Evolutionary conservation across 2,797 vertebrate species (phyloP).

Genomic region (Cottoperca gobio): DNA sequence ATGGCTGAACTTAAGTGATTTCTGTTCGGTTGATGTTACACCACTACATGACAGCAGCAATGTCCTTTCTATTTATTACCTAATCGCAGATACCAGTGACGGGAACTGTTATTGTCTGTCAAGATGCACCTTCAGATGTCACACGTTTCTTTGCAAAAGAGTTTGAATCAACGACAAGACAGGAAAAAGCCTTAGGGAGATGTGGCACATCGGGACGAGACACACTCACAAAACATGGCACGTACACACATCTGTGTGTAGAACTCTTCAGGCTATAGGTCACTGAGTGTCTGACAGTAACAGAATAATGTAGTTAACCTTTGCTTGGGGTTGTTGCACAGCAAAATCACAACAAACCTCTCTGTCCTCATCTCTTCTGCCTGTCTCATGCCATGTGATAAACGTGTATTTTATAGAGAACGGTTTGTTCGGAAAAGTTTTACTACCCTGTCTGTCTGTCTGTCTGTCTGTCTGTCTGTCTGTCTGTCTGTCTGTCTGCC

Average conservation of each 20-base stretch:
- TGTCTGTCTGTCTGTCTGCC: not conserved
- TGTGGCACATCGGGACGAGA: conserved; percentile 26
- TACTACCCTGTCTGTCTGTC: not conserved
- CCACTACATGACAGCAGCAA: conserved; percentile 24
- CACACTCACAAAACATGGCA: conserved; percentile 10
- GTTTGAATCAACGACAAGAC: conserved; percentile 36
- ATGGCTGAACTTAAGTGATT: conserved; percentile 66
- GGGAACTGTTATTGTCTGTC: conserved; percentile 12
- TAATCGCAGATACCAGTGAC: conserved; percentile 12
- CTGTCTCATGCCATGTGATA: not conserved
- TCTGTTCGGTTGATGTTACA: conserved; percentile 50
- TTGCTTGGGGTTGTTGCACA: conserved; percentile 48
- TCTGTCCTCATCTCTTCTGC: conserved; percentile 19
- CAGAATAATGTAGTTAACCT: conserved; percentile 61
- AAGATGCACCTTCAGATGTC: conserved; percentile 25
- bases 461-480: not conserved
- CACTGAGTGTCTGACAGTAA: conserved; percentile 54
- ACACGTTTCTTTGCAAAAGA: conserved; percentile 30
- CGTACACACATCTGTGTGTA: conserved; percentile 29
- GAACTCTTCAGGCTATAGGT: conserved; percentile 60
- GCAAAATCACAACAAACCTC: conserved; percentile 16
- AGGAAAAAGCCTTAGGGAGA: conserved; percentile 34
- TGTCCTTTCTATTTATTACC: conserved; percentile 19
- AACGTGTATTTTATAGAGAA: conserved; percentile 2
- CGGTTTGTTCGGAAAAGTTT: not conserved